Evolutionary conservation across 2,888 invertebrate species (phyloP).

Genomic region (Dryobotodes eremita): DNA sequence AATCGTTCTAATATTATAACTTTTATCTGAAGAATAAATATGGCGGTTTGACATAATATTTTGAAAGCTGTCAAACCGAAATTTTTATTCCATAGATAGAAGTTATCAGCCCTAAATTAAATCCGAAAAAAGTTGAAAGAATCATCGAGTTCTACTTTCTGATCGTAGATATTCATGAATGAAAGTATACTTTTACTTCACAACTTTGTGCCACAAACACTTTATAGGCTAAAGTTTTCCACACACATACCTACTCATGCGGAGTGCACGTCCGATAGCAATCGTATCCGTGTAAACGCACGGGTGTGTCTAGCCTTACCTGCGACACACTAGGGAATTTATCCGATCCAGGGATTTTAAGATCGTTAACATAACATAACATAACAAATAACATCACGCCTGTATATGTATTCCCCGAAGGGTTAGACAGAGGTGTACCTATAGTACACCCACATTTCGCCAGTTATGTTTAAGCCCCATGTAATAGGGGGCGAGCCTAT

Average conservation of each 20-base stretch:
- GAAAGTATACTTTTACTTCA: neutral
- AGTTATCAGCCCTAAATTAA: neutral
- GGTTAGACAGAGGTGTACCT: no score
- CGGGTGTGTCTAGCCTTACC: constrained; percentile 20
- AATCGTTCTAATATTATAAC: no score
- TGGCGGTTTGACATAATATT: neutral
- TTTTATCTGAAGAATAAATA: neutral
- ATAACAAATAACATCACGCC: no score
- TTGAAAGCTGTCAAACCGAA: neutral
- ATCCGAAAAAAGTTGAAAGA: neutral
- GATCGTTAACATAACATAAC: no score
- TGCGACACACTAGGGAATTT: constrained; percentile 14
- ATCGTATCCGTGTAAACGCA: constrained; percentile 34
- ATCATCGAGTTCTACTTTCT: neutral
- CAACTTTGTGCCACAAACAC: constrained; percentile 12
- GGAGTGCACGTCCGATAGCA: constrained; percentile 47
- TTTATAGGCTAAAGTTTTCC: constrained; percentile 5
- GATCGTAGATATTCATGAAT: neutral
- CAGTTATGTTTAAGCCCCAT: no score
- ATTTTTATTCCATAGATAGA: neutral
- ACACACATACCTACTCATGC: neutral
- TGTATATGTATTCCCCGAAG: no score
- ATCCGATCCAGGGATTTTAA: constrained; percentile 22
- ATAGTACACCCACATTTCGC: no score
- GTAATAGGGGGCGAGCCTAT: no score